Evolutionary conservation across 2,888 invertebrate species (phyloP).

Genomic region (Drosophila pseudotalamancana): DNA sequence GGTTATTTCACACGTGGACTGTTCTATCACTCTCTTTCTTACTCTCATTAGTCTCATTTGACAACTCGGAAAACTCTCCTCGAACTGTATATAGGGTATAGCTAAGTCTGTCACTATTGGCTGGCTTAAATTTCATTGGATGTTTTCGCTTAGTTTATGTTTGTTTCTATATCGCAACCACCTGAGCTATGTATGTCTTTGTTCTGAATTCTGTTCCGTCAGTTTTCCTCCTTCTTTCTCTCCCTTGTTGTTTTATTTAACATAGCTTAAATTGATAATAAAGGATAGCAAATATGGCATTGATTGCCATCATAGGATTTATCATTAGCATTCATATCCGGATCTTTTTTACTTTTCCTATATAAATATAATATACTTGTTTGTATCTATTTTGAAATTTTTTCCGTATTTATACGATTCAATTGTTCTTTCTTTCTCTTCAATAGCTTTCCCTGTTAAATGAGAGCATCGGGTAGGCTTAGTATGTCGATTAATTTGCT

Average conservation of each 20-base stretch:
- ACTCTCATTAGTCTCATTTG: background rate
- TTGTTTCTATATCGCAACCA: background rate
- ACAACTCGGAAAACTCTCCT: background rate
- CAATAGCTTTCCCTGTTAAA: no score
- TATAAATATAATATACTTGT: background rate
- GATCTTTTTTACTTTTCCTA: constrained; percentile 23
- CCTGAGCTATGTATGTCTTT: constrained; percentile 9
- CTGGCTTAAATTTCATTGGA: no score
- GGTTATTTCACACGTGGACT: no score
- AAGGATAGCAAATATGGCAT: no score
- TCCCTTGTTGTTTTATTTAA: constrained; percentile 13
- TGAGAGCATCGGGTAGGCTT: no score
- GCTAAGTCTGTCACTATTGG: background rate
- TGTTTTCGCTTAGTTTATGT: background rate
- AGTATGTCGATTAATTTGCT: no score
- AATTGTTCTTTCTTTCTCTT: no score
- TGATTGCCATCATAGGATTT: constrained; percentile 11
- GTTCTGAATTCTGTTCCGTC: background rate
- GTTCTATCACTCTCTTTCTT: background rate
- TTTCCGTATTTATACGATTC: background rate
- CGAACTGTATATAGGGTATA: background rate
- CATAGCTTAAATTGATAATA: background rate
- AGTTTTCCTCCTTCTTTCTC: background rate
- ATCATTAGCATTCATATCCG: constrained; percentile 31
- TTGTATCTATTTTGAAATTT: background rate